These are phyloP conservation scores for Spialia ferax DNA, from an alignment of 2,888 invertebrate genomes.

Conservation along the genomic window DNA sequence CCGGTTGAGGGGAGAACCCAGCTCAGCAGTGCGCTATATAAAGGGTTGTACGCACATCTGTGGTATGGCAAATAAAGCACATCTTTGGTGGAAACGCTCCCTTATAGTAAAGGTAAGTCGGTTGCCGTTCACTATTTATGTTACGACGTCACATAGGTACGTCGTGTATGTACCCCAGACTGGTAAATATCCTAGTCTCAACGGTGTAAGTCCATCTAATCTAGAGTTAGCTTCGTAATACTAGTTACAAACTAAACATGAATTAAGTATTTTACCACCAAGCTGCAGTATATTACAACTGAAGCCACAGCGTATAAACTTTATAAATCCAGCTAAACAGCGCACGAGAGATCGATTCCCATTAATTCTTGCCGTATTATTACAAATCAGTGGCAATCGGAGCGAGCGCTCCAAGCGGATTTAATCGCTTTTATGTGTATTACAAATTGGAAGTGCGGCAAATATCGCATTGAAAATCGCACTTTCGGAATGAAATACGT, in stretches of 20 bases:
- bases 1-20: too few species aligned
- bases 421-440: constrained; percentile 34
- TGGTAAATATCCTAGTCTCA: too few species aligned
- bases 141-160: too few species aligned
- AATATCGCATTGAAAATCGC: constrained; percentile 26
- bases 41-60: too few species aligned
- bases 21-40: too few species aligned
- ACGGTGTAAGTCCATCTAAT: not conserved
- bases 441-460: constrained; percentile 31
- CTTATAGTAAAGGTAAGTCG: too few species aligned
- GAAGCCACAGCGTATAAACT: constrained; percentile 27
- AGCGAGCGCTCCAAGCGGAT: constrained; percentile 32
- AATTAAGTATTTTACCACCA: not conserved
- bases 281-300: constrained; percentile 19
- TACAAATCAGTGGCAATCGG: constrained; percentile 29
- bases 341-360: constrained; percentile 23
- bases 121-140: too few species aligned
- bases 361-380: constrained; percentile 32
- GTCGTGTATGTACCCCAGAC: too few species aligned
- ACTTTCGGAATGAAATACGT: constrained; percentile 14
- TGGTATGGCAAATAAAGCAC: too few species aligned
- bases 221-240: not conserved
- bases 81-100: too few species aligned
- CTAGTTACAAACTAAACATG: constrained; percentile 1
- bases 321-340: constrained; percentile 34